Evolutionary conservation across 2,888 invertebrate genomes (phyloP).

Genomic region (Panopea generosa): DNA sequence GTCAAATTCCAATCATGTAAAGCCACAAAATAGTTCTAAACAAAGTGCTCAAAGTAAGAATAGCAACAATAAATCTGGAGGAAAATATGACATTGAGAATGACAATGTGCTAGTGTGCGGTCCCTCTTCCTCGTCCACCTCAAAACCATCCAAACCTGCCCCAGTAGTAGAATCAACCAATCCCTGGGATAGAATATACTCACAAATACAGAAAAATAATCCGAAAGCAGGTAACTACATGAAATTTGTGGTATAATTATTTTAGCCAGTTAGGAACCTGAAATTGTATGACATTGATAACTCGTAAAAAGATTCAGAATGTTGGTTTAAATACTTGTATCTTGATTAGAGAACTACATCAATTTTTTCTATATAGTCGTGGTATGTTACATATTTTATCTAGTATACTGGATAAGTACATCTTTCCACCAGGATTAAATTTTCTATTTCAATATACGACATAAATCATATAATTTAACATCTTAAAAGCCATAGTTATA

Average conservation of each 20-base stretch:
- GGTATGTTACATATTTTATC: no score
- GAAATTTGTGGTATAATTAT: slow-evolving; percentile 5
- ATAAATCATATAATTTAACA: no score
- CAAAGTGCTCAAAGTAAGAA: neutral
- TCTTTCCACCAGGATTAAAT: no score
- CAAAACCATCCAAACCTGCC: slow-evolving; percentile 8
- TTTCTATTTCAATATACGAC: no score
- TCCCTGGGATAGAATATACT: slow-evolving; percentile 75
- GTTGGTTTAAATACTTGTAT: no score
- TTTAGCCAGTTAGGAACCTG: no score
- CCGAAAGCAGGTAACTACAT: slow-evolving; percentile 73
- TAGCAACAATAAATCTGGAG: slow-evolving; percentile 11
- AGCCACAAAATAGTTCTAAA: slow-evolving; percentile 7
- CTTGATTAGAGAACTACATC: no score
- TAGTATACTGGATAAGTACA: no score
- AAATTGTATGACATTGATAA: no score
- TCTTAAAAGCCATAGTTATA: no score
- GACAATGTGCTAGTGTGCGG: slow-evolving; percentile 71
- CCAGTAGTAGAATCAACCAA: slow-evolving; percentile 47
- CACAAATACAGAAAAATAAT: slow-evolving; percentile 70
- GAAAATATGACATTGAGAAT: slow-evolving; percentile 61
- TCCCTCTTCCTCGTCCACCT: slow-evolving; percentile 26
- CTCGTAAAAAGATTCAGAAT: no score
- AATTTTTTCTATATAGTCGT: no score
- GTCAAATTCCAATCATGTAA: slow-evolving; percentile 1